Percentiles rank a stretch among this genome's conserved stretches.
These are phyloP conservation scores for Vulpes ferrilata DNA, from an alignment of 2,113 vertebrate species.

Conservation along the genomic window DNA sequence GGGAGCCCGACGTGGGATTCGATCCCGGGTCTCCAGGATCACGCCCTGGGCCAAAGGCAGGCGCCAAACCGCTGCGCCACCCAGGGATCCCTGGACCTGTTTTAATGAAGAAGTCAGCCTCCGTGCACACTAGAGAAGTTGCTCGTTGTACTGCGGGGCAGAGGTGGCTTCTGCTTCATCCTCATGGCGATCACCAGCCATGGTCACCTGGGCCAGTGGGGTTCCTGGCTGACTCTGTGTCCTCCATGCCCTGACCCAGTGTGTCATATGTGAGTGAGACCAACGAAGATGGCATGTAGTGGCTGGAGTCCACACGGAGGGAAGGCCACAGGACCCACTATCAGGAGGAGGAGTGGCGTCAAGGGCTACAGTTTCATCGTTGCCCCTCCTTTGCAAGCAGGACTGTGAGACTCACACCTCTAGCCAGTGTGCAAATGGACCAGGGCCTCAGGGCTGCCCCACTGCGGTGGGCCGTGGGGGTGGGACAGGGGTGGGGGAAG, in stretches of 20 bases:
- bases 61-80: no score
- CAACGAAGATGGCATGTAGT: not conserved
- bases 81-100: no score
- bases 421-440: not conserved
- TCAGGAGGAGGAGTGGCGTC: not conserved
- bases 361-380: rapidly evolving
- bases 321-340: not conserved
- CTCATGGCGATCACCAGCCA: rapidly evolving
- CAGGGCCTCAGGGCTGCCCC: not conserved
- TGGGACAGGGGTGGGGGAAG: rapidly evolving
- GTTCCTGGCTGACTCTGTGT: not conserved
- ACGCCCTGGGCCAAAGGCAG: no score
- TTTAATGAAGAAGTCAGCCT: not conserved
- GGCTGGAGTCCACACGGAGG: not conserved
- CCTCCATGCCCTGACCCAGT: rapidly evolving
- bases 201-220: not conserved
- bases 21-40: no score
- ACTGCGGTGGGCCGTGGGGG: not conserved
- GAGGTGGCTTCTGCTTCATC: not conserved
- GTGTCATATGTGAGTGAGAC: no score
- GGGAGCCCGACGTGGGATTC: no score
- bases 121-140: not conserved
- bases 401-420: not conserved
- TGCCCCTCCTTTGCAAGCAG: no score
- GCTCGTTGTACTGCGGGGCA: not conserved